Evolutionary conservation across 1,140 invertebrate species (phyloP), one percentile per base, ranked within the genome.

Genomic region (Drosophila pandora): DNA sequence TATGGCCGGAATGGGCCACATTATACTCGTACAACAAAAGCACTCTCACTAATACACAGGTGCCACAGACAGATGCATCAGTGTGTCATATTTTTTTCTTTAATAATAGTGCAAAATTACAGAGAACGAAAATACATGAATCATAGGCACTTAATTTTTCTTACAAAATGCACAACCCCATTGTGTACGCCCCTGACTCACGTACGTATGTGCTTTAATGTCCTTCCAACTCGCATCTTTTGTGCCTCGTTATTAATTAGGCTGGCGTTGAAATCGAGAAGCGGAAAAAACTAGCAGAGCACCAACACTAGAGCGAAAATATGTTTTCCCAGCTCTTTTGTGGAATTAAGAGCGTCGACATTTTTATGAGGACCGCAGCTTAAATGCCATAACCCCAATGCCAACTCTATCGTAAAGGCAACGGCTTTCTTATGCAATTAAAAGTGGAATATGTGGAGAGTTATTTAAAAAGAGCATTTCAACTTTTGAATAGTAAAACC

Each of bases 371-470:
- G 49, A 5, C 62, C 65, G 64, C 49, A 30, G 56, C 67, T 76
- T 85, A 63, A 79, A 70, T 75, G 83, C 76, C 79, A 88, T 82
- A 87, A 81, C 61, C 81, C 43, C 56, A 85, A 87, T 78, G 62
- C 32, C 55, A 76, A 81, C 37, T 55, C 72, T 63, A 49, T 61
- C 78, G 65, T 68, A 78, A 81, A 71, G 57, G 60, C 57, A 43
- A 9, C 47, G 45, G 37, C 62, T 37, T 55, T 68, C 28, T 41
- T 41, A 58, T 75, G 45, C 47, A 72, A 59, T 48, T 41, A 68
- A 30, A 28, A 34, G 32, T 28, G 13, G 23, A 43, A 45, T 1
- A 37, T 41, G 22, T 47, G 41, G 47, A 43, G 10, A n/a, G 22
- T 52, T 17, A 54, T 58, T 52, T 17, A 48, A 3, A 10, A 17